Percentiles rank a stretch among this genome's conserved stretches.
phyloP scores from a whole-genome alignment of 2,113 vertebrate genomes.

The Charina bottae region DNA sequence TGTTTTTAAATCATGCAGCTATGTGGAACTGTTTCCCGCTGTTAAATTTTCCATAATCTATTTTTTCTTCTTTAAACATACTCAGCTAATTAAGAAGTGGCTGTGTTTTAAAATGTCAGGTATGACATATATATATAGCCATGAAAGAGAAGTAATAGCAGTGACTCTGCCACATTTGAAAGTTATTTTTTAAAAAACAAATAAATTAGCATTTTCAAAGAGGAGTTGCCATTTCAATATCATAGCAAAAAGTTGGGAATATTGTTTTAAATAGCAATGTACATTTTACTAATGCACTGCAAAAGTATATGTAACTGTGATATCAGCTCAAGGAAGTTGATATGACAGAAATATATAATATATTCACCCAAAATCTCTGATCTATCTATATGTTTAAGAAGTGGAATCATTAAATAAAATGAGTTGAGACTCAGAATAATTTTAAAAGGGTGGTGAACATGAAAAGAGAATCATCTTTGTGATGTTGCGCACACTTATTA shows the following conservation, averaged over 20 bases:
- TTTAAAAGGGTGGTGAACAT: neutral
- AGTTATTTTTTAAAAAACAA: constrained; percentile 38
- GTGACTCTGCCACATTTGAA: constrained; percentile 64
- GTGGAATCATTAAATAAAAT: neutral
- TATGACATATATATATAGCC: constrained; percentile 71
- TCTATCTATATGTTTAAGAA: neutral
- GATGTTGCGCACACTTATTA: neutral
- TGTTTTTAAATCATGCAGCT: constrained; percentile 79
- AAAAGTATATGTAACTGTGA: constrained; percentile 7
- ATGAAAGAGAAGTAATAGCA: constrained; percentile 70
- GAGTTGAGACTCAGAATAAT: neutral
- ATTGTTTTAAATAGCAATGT: neutral
- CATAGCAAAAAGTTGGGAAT: neutral
- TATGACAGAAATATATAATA: neutral
- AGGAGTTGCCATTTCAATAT: constrained; percentile 23
- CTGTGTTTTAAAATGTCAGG: constrained; percentile 82
- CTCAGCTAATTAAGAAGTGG: constrained; percentile 77
- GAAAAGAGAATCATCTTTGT: neutral
- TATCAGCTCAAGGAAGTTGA: neutral
- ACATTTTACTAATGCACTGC: neutral
- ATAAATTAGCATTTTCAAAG: constrained; percentile 35
- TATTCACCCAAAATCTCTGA: neutral
- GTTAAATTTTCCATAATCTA: constrained; percentile 78
- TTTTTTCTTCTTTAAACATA: constrained; percentile 72
- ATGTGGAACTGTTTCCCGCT: constrained; percentile 80